phyloP scores from a whole-genome alignment of 2,888 invertebrate genomes.

The Amaurobius ferox region DNA sequence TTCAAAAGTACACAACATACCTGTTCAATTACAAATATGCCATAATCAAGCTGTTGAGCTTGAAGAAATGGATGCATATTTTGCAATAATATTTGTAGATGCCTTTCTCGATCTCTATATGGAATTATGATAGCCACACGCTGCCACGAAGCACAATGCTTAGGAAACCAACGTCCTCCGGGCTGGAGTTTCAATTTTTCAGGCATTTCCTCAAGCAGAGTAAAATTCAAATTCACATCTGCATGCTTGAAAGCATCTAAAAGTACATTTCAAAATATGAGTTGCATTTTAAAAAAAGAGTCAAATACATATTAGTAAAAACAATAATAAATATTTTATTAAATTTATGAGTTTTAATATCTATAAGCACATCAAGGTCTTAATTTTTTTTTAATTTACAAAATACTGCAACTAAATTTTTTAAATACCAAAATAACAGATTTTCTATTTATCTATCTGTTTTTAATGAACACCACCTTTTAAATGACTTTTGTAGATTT shows the following conservation, averaged over 20 bases:
- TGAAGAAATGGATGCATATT: conserved; percentile 92
- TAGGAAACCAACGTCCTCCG: conserved; percentile 72
- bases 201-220: conserved; percentile 45
- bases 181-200: conserved; percentile 49
- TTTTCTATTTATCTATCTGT: no score
- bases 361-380: no score
- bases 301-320: no score
- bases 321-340: no score
- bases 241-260: conserved; percentile 36
- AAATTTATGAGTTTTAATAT: no score
- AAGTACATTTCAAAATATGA: not conserved
- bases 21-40: conserved; percentile 92
- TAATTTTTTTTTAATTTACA: no score
- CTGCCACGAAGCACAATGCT: conserved; percentile 69
- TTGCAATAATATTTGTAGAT: conserved; percentile 86
- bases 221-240: conserved; percentile 39
- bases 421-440: no score
- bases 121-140: conserved; percentile 82
- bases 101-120: conserved; percentile 86
- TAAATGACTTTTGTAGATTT: no score
- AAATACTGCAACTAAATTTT: no score
- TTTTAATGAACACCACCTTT: no score
- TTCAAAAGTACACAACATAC: conserved; percentile 75
- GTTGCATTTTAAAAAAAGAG: no score
- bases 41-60: conserved; percentile 88